These are phyloP conservation scores for Cyrtodaria siliqua DNA, from an alignment of 2,888 invertebrate genomes.

Conservation along the genomic window DNA sequence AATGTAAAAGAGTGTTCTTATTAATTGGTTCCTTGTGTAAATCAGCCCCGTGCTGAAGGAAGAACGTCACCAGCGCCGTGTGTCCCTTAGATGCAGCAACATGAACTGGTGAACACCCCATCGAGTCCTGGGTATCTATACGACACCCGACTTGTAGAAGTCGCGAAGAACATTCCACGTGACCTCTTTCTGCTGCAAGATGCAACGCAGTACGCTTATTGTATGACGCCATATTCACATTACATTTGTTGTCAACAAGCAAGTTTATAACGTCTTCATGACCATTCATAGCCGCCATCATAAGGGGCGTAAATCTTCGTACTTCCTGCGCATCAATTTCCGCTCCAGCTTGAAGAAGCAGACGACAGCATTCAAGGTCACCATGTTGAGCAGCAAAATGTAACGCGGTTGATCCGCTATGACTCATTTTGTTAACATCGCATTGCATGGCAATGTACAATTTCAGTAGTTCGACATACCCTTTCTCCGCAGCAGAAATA, in stretches of 20 bases:
- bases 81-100: slow-evolving; percentile 82
- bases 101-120: slow-evolving; percentile 81
- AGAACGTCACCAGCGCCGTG: slow-evolving; percentile 72
- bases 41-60: slow-evolving; percentile 77
- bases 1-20: slow-evolving; percentile 78
- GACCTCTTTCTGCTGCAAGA: slow-evolving; percentile 79
- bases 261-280: slow-evolving; percentile 76
- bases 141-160: slow-evolving; percentile 75
- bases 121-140: slow-evolving; percentile 79
- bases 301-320: slow-evolving; percentile 83
- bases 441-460: slow-evolving; percentile 74
- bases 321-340: slow-evolving; percentile 83
- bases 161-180: slow-evolving; percentile 71
- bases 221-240: slow-evolving; percentile 80
- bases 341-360: slow-evolving; percentile 77
- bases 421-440: slow-evolving; percentile 79
- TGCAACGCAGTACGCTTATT: slow-evolving; percentile 81
- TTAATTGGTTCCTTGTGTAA: slow-evolving; percentile 73
- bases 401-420: slow-evolving; percentile 79
- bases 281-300: slow-evolving; percentile 83
- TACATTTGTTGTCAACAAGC: slow-evolving; percentile 78
- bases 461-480: slow-evolving; percentile 76
- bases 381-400: slow-evolving; percentile 81
- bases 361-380: slow-evolving; percentile 74
- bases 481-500: slow-evolving; percentile 81